Base-by-base conservation (phyloP, 2,113 vertebrate genomes). In the Girardinichthys multiradiatus region DNA sequence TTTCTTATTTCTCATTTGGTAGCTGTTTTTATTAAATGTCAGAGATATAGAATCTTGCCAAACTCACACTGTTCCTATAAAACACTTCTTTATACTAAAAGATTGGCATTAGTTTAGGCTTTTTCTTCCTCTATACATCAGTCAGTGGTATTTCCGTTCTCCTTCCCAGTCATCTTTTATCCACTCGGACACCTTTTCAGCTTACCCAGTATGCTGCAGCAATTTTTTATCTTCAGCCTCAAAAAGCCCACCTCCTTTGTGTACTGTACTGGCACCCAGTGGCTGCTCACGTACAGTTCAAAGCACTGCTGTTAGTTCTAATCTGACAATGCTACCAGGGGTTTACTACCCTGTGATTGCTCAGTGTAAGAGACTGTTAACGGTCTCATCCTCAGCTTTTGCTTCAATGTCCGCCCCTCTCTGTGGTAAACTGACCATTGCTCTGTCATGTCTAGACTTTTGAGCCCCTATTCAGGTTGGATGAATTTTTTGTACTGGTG, bases 181-280 rank as follows among this genome's bases (percentile, higher is more conserved):
- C 70, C 70, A 64, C 31, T 76, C 54, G 72, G 65, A 83, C 70
- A 77, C 27, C 62, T 35, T 76, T 73, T 70, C 72, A 83, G 51
- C 58, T 72, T 83, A 58, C 65, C 48, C 71, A 70, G 31, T 66
- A 13, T 77, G 67, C 68, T 83, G 70, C 77, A 75, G 61, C 74
- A 42, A 59, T 62, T 24, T n/a, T 58, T 79, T 35, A 30, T 72
- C 68, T 59, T 64, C 62, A 74, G 68, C 76, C 29, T 45, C 69
- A 65, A 61, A 48, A 75, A 65, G 57, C 68, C 58, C 17, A 42
- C 48, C 33, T 21, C 27, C 48, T 51, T 8, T 66, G 63, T 68
- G 82, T 70, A 51, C 73, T 45, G 57, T 63, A 77, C 76, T 77
- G 76, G 76, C 82, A 77, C 80, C 87, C 76, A 77, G 76, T 77